A percentile compares a stretch with the other conserved stretches of the same genome.
These are phyloP conservation scores for Ficedula albicollis DNA, from an alignment of 2,797 vertebrate genomes.

Conservation along the genomic window DNA sequence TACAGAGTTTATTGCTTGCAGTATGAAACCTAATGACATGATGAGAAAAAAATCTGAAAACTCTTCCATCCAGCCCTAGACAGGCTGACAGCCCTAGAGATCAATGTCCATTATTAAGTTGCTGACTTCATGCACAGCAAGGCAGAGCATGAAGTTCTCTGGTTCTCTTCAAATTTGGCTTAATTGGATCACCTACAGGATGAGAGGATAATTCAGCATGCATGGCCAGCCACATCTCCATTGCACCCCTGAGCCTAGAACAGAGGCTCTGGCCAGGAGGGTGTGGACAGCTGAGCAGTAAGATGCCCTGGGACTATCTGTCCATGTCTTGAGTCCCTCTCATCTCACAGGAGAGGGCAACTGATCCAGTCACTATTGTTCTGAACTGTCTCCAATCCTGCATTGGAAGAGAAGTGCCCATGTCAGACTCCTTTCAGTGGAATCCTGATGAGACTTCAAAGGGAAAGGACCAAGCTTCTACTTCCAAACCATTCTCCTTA, in stretches of 20 bases:
- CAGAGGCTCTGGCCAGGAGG: slow-evolving; percentile 9
- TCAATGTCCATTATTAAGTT: slow-evolving; percentile 48
- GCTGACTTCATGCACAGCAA: slow-evolving; percentile 30
- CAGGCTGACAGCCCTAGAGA: slow-evolving; percentile 16
- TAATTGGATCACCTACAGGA: slow-evolving; percentile 62
- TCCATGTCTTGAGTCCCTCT: neutral
- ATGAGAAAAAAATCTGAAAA: neutral
- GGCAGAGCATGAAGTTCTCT: slow-evolving; percentile 38
- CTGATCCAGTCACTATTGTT: neutral
- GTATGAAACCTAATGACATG: slow-evolving; percentile 31
- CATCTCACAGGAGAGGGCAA: neutral
- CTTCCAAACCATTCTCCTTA: neutral
- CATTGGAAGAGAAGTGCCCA: neutral
- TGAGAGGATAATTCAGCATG: slow-evolving; percentile 37
- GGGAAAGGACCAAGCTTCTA: neutral
- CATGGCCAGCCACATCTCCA: slow-evolving; percentile 2
- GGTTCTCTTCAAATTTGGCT: slow-evolving; percentile 46
- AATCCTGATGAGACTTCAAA: neutral
- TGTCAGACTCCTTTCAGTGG: neutral
- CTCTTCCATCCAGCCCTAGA: neutral
- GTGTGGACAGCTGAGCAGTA: neutral
- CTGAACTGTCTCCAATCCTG: neutral
- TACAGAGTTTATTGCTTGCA: slow-evolving; percentile 26
- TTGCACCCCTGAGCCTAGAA: slow-evolving; percentile 31
- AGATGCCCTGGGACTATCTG: neutral